These are phyloP conservation scores for Rhinolophus ferrumequinum DNA, from an alignment of 2,113 vertebrate species.

Conservation along the genomic window DNA sequence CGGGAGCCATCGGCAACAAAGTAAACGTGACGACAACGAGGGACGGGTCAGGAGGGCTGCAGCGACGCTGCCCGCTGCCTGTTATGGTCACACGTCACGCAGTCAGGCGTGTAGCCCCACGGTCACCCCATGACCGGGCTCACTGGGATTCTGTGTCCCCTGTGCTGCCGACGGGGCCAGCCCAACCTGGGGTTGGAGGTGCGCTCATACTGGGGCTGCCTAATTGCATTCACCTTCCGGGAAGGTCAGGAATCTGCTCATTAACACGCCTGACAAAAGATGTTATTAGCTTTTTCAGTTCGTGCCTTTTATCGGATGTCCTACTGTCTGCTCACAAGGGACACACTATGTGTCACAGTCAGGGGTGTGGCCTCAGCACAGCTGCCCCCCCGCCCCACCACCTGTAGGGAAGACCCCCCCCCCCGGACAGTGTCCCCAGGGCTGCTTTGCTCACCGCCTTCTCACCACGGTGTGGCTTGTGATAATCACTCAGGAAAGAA, in stretches of 20 bases:
- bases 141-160: background rate
- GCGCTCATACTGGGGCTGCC: rapidly evolving
- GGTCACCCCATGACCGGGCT: rapidly evolving
- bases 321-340: background rate
- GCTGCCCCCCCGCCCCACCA: rapidly evolving
- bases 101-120: rapidly evolving
- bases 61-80: rapidly evolving
- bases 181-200: rapidly evolving
- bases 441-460: background rate
- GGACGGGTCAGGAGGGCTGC: background rate
- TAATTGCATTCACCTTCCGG: background rate
- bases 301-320: background rate
- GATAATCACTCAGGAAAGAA: background rate
- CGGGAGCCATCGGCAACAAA: rapidly evolving
- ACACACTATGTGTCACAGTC: background rate
- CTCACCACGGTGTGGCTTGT: background rate
- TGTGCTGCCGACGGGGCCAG: rapidly evolving
- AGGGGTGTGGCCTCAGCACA: background rate
- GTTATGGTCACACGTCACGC: rapidly evolving
- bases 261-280: background rate
- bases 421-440: background rate
- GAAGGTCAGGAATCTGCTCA: background rate
- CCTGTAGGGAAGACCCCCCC: background rate
- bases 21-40: rapidly evolving
- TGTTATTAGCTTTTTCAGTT: background rate